Base-by-base conservation (phyloP, 1,140 invertebrate genomes). In the Eumaeus atala region DNA sequence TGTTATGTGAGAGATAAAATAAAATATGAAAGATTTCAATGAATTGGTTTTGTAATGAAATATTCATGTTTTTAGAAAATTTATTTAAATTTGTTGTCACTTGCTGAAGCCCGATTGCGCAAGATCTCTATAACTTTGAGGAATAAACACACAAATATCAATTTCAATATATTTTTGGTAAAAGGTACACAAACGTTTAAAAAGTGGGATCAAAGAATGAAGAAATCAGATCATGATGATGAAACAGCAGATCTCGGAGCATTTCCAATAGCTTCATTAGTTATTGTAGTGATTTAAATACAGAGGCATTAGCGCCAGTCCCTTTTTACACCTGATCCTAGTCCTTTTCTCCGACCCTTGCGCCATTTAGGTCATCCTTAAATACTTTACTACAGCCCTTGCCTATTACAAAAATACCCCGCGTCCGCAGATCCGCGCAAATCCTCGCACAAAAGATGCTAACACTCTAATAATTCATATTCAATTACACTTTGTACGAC, bases 401-500 rank as follows among this genome's bases (percentile, higher is more conserved):
- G 66, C 76, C 76, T 73, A 73, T 67, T 72, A 65, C 66, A 59
- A 72, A 69, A 71, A 70, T 73, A 77, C 66, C 67, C 69, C 77
- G 69, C 67, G 66, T 61, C 49, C 56, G 51, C 58, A 58, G 70
- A 74, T 75, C 74, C 72, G 54, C 56, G 67, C 61, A 79, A 85
- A 84, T 82, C 79, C 79, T 56, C 58, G 56, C 59, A 86, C 78
- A 86, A 84, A 85, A 79, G 77, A 86, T 66, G 74, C 72, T 81
- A 85, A 82, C 74, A 64, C 76, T 69, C 63, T 49, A 61, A 69
- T 72, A 77, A 82, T 85, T 80, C 77, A 78, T 84, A 85, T 85
- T 85, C 79, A 84, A 85, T 85, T 84, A 80, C 76, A 75, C 84
- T 85, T 81, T 82, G 77, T 81, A 64, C 63, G 69, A 75, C 80